Base-by-base conservation (phyloP, 2,888 invertebrate genomes). In the Odontothrips loti region DNA sequence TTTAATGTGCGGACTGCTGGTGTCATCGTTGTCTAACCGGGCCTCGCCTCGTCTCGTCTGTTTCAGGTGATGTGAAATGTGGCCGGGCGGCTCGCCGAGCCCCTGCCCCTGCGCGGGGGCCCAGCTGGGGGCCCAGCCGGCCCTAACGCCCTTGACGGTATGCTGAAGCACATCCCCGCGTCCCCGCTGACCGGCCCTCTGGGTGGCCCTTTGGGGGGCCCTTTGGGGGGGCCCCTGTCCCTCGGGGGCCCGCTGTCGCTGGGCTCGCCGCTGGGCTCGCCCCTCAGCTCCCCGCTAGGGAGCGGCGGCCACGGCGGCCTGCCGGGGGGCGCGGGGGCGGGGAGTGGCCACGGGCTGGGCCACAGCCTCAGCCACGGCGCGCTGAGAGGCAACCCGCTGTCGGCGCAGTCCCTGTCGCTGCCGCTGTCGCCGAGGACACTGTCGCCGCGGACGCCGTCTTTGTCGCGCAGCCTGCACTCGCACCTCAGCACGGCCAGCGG, bases 401-500 rank as follows among this genome's bases (percentile, higher is more conserved):
- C 68, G 68, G 68, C 68, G 68, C 23, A 20, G 68, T 68, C 68
- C 6, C 68, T 23, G 68, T 68, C 68, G 23, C 68, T 68, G 68
- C 68, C 68, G 9, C 68, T 68, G 68, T 68, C 68, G n/a, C 68
- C 68, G 10, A 20, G 68, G 68, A 68, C 68, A 23, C 68, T 68
- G 23, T 68, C 68, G 23, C 68, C 68, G 23, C n/a, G 68, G 68
- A 68, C 68, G 68, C 68, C 68, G 23, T 68, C 68, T 0, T 23
- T 68, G 68, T 68, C 68, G 23, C 68, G 68, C 9, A 68, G 87
- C 48, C 86, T 87, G 82, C 87, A 87, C 79, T 87, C 87, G 20
- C 88, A 88, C 83, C 83, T 88, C 80, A 88, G 88, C 84, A 87
- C 68, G 23, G 68, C 68, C 23, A 68, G 68, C 68, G 68, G 68